phyloP scores from a whole-genome alignment of 23 tunicate species.

The Diplosoma virens region DNA sequence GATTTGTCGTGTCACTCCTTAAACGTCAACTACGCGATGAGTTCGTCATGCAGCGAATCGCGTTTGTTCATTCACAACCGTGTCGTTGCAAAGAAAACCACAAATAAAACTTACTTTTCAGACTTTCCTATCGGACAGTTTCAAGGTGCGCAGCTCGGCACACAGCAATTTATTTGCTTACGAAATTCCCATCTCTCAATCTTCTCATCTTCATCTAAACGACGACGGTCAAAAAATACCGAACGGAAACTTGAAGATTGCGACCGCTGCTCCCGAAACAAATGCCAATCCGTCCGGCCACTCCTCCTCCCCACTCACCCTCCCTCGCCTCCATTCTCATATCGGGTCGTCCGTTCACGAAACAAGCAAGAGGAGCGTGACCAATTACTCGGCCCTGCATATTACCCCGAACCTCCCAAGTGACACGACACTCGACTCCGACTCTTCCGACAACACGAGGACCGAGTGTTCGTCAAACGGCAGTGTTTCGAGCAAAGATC shows the following conservation, averaged over 20 bases:
- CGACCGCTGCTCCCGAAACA: neutral
- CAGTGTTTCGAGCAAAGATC: no score
- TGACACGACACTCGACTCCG: no score
- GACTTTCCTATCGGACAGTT: constrained; percentile 61
- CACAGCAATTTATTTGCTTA: constrained; percentile 60
- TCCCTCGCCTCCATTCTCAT: neutral
- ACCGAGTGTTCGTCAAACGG: no score
- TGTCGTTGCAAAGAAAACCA: no score
- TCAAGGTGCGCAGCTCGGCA: constrained; percentile 49
- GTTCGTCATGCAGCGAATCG: no score
- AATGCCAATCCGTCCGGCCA: neutral
- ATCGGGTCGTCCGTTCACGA: constrained; percentile 62
- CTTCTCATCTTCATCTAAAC: neutral
- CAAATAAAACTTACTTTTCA: no score
- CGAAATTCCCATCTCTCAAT: constrained; percentile 50
- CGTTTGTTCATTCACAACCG: no score
- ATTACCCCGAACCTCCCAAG: neutral
- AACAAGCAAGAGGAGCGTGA: constrained; percentile 51
- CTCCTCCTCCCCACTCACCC: neutral
- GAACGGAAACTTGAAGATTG: neutral
- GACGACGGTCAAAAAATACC: neutral
- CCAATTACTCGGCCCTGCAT: constrained; percentile 60
- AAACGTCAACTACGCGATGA: no score
- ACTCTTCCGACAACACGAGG: no score
- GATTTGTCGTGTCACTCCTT: no score